Evolutionary conservation across 2,797 vertebrate genomes (phyloP).

Genomic region (Strix occidentalis): DNA sequence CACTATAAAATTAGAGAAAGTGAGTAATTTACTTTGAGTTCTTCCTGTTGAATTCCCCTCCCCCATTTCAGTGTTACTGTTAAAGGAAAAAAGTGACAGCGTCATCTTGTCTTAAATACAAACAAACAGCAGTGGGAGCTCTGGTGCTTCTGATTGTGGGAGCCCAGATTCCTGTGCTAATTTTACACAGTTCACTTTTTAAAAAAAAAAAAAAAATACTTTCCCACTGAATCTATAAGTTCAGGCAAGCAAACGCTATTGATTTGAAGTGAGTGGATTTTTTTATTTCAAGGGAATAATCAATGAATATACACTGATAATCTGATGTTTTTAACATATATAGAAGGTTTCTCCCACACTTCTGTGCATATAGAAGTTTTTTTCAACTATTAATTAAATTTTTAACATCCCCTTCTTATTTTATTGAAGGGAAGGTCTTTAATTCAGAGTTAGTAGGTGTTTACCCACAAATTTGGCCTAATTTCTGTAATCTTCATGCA

Average conservation of each 20-base stretch:
- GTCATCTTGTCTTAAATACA: slow-evolving; percentile 61
- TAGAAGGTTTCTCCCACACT: not conserved
- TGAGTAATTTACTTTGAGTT: slow-evolving; percentile 4
- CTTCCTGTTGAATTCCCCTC: slow-evolving; percentile 42
- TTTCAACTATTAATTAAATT: not conserved
- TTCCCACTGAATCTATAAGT: not conserved
- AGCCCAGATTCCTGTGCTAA: slow-evolving; percentile 9
- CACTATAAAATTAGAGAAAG: not conserved
- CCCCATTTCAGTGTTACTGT: slow-evolving; percentile 21
- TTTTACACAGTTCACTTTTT: not conserved
- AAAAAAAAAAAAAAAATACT: not conserved
- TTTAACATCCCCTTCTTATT: not conserved
- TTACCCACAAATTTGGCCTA: not conserved
- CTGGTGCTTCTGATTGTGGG: slow-evolving; percentile 28
- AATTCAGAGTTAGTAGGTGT: not conserved
- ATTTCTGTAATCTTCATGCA: not conserved
- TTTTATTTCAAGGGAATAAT: not conserved
- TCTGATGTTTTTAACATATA: not conserved
- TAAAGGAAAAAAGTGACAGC: slow-evolving; percentile 54
- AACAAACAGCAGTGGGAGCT: slow-evolving; percentile 56
- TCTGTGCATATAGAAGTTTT: not conserved
- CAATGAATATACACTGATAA: not conserved
- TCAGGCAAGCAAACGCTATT: not conserved
- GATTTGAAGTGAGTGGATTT: not conserved
- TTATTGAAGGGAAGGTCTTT: not conserved